Evolutionary conservation across 2,113 vertebrate species (phyloP), one percentile per base, ranked within the genome.

Genomic region (Xyliphius kryptos): DNA sequence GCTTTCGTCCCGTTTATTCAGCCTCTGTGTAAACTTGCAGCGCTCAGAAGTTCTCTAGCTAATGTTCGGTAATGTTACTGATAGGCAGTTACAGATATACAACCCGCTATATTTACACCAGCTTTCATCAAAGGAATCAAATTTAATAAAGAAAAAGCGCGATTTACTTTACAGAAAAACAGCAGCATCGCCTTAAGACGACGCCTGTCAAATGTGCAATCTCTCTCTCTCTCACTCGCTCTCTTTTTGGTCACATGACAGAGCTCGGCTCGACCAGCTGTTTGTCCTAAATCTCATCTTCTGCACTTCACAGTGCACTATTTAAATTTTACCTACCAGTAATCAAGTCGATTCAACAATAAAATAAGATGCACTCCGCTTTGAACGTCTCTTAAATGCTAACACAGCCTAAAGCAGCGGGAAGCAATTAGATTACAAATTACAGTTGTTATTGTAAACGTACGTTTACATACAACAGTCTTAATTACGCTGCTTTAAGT

Each of bases 121-220:
- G 10, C 40, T 41, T 5, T 41, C 40, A 41, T 41, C 9, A 26
- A 41, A 14, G 13, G 20, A 62, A 52, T 62, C 19, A 26, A 6
- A 32, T 22, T 57, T 17, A 12, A 20, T 41, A 43, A 22, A 41
- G 22, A 13, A 44, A 37, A 14, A 47, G 38, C 8, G 47, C 9
- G 55, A 15, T 56, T 57, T 36, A 19, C 19, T 56, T 49, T 41
- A 12, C 20, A 51, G 46, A 49, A 22, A 9, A 51, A 61, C 14
- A 83, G 78, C 74, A 62, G 85, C 85, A 80, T 85, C 85, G 85
- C 82, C 76, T 69, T 74, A 67, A 80, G 79, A 83, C 85, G 82
- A 87, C 82, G 85, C 83, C 83, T 74, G 85, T 85, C 83, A 81
- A 81, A 77, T 81, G 81, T 70, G 21, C 16, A 41, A 12, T 44